A percentile compares a stretch with the other conserved stretches of the same genome.
Conservation (phyloP, 2,888 invertebrate species). For the Yponomeuta evonymella region DNA sequence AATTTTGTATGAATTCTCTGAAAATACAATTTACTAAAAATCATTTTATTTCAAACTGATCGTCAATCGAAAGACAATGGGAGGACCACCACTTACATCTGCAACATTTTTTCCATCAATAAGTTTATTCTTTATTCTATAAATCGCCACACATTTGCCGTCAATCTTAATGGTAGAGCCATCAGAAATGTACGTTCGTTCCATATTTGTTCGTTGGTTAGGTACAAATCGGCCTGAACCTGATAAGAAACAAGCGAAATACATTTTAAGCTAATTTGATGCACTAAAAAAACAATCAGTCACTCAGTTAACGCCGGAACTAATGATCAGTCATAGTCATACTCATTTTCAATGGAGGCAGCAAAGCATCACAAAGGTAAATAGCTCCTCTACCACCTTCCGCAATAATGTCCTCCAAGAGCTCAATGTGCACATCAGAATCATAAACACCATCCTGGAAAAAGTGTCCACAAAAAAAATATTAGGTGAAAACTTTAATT, state of each 20-base stretch:
- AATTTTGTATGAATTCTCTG: too few species aligned
- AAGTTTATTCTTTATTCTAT: conserved; percentile 77
- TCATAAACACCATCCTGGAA: conserved; percentile 82
- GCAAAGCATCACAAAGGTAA: conserved; percentile 80
- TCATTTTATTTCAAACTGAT: too few species aligned
- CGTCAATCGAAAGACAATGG: too few species aligned
- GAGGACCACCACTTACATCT: conserved; percentile 68
- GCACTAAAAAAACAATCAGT: too few species aligned
- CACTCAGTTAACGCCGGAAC: too few species aligned
- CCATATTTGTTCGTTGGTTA: conserved; percentile 60
- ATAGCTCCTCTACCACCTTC: conserved; percentile 78
- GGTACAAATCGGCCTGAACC: conserved; percentile 79
- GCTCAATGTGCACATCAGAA: conserved; percentile 76
- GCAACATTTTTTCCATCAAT: conserved; percentile 81
- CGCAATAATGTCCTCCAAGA: conserved; percentile 78
- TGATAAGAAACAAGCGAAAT: conserved; percentile 36
- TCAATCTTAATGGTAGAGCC: conserved; percentile 73
- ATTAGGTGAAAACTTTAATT: not conserved
- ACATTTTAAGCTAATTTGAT: not conserved
- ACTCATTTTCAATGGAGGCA: conserved; percentile 81
- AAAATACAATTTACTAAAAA: too few species aligned
- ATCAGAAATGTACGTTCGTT: conserved; percentile 79
- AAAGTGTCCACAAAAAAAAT: not conserved
- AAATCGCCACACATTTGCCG: conserved; percentile 82
- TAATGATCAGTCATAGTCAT: conserved; percentile 25